Evolutionary conservation across 2,797 vertebrate species (phyloP).

Genomic region (Neopelma chrysocephalum): DNA sequence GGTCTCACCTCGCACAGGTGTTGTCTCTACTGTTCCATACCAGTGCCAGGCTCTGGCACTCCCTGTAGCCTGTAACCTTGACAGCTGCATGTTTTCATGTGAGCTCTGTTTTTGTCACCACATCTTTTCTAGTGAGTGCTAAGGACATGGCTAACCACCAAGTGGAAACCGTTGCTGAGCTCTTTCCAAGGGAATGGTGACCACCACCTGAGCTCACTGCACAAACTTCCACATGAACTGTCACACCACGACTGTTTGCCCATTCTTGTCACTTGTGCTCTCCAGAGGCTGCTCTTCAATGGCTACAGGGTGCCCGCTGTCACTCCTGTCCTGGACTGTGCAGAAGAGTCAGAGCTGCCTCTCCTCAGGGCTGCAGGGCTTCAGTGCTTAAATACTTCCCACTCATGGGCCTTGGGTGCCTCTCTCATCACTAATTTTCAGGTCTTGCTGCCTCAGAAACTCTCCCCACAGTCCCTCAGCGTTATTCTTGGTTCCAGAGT

Average conservation of each 20-base stretch:
- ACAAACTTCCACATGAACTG: not conserved
- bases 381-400: not conserved
- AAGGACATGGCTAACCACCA: too few species aligned
- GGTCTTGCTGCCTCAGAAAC: not conserved
- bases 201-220: fast-evolving
- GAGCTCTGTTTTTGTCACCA: fast-evolving
- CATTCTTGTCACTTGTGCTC: not conserved
- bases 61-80: not conserved
- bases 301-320: not conserved
- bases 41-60: not conserved
- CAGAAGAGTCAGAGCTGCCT: not conserved
- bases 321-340: not conserved
- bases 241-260: too few species aligned
- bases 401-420: not conserved
- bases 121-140: not conserved
- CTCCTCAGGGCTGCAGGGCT: not conserved
- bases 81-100: not conserved
- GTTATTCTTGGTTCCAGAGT: not conserved
- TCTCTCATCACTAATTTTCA: not conserved
- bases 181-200: not conserved
- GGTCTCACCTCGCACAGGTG: not conserved
- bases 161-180: not conserved
- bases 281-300: too few species aligned
- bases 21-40: not conserved
- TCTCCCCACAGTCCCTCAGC: not conserved